These are phyloP conservation scores for Phoenicopterus ruber DNA, from an alignment of 2,113 vertebrate genomes.

Conservation along the genomic window DNA sequence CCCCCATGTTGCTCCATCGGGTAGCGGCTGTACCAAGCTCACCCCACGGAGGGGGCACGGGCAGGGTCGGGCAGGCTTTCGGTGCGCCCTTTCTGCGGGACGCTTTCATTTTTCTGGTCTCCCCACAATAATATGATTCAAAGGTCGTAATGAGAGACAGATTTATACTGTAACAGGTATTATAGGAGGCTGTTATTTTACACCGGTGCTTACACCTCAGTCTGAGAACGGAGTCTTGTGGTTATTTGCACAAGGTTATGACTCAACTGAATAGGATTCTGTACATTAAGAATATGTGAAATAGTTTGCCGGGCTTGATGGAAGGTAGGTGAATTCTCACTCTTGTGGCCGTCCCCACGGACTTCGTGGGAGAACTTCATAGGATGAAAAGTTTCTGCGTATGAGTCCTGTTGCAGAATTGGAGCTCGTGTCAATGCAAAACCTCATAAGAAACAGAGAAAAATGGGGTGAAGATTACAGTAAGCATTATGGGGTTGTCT, in stretches of 20 bases:
- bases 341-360: not conserved
- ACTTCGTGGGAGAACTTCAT: fast-evolving
- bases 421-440: fast-evolving
- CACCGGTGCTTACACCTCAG: fast-evolving
- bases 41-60: fast-evolving
- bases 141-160: fast-evolving
- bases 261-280: not conserved
- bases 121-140: fast-evolving
- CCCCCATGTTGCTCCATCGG: fast-evolving
- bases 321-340: fast-evolving
- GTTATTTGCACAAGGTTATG: not conserved
- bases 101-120: not conserved
- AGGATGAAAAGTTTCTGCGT: not conserved
- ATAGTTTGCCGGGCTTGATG: not conserved
- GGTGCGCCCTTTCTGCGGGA: fast-evolving
- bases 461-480: not conserved
- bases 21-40: fast-evolving
- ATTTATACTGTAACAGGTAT: not conserved
- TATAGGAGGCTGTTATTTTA: not conserved
- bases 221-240: no score
- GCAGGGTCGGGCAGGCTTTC: not conserved
- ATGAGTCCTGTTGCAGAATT: not conserved
- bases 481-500: not conserved
- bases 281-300: fast-evolving
- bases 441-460: not conserved